A percentile compares a stretch with the other conserved stretches of the same genome.
These are phyloP conservation scores for Conus ventricosus DNA, from an alignment of 1,140 invertebrate species.

Conservation along the genomic window DNA sequence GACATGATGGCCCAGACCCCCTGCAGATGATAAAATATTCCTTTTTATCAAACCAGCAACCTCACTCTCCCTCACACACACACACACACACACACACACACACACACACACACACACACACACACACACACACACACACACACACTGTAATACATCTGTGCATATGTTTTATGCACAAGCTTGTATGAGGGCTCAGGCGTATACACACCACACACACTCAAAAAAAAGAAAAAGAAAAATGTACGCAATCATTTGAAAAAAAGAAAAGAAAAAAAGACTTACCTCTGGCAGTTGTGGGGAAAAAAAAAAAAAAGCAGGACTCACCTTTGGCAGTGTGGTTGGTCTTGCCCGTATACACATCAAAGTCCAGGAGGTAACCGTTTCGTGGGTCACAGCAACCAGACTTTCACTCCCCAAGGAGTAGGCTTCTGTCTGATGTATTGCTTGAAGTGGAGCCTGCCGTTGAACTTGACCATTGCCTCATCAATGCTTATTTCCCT, in stretches of 20 bases:
- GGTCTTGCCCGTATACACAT: constrained; percentile 5
- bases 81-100: constrained; percentile 1
- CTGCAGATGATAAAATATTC: neutral
- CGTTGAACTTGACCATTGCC: constrained; percentile 22
- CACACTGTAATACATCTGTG: neutral
- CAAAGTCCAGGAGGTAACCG: constrained; percentile 25
- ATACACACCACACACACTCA: neutral
- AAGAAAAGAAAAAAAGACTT: neutral
- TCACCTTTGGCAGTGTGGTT: neutral
- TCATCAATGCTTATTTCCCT: neutral
- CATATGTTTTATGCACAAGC: neutral
- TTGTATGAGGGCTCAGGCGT: too few species aligned
- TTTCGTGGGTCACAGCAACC: neutral
- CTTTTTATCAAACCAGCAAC: too few species aligned
- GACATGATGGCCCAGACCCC: constrained; percentile 24
- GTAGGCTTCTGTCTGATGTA: constrained; percentile 7
- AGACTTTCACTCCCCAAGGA: constrained; percentile 24
- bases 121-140: neutral
- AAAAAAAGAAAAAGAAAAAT: neutral
- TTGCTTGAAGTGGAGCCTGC: constrained; percentile 26
- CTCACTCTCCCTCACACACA: neutral
- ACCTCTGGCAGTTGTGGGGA: neutral
- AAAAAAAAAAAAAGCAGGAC: neutral
- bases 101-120: neutral
- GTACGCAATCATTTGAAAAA: too few species aligned